Conservation (phyloP, 2,113 vertebrate species). For the Tetrao urogallus region DNA sequence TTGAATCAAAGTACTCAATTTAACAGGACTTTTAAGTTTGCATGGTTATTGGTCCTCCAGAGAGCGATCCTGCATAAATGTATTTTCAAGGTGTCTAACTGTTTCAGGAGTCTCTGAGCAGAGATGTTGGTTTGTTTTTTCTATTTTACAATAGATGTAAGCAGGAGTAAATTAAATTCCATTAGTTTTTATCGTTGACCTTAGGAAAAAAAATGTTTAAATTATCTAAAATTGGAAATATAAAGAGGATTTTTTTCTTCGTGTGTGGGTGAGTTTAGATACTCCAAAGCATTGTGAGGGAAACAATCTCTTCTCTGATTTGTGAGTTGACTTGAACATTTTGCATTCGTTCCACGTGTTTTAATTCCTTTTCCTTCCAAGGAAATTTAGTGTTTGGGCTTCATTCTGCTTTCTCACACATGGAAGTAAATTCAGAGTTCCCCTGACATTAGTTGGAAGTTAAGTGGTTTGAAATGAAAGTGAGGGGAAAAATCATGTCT, state of each 20-base stretch:
- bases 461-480: neutral
- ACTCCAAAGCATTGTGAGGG: neutral
- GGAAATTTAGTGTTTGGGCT: neutral
- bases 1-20: neutral
- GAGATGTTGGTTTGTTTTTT: neutral
- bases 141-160: neutral
- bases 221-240: neutral
- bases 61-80: neutral
- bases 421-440: neutral
- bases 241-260: neutral
- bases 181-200: neutral
- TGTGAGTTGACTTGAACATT: neutral
- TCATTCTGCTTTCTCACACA: neutral
- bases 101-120: neutral
- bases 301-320: neutral
- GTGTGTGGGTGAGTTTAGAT: neutral
- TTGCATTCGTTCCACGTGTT: neutral
- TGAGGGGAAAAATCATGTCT: neutral
- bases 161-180: neutral
- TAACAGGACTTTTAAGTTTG: neutral
- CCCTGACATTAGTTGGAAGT: neutral
- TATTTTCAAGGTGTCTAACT: slow-evolving; percentile 15
- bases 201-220: neutral
- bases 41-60: neutral
- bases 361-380: neutral